Conservation (phyloP, 2,888 invertebrate species). For the Zhuqinia jingwanae region DNA sequence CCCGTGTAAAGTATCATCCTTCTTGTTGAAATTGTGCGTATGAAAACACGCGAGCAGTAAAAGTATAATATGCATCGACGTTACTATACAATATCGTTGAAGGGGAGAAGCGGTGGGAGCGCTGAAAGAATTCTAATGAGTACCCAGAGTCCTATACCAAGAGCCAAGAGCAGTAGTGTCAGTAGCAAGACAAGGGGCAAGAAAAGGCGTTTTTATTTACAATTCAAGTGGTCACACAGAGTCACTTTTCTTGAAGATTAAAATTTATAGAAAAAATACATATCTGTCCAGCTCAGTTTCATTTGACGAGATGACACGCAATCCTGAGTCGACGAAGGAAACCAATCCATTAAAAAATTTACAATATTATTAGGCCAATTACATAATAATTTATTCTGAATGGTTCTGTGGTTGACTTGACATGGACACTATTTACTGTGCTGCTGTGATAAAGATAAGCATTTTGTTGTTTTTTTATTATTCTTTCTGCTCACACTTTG, state of each 20-base stretch:
- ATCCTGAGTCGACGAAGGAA: background rate
- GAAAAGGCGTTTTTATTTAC: constrained; percentile 25
- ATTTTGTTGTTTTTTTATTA: too few relatives aligned
- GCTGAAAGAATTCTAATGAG: too few relatives aligned
- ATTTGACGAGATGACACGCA: constrained; percentile 22
- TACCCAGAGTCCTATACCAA: too few relatives aligned
- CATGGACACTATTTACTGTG: constrained; percentile 45
- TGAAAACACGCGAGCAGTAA: too few relatives aligned
- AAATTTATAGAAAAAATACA: constrained; percentile 5
- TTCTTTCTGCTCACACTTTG: constrained; percentile 14
- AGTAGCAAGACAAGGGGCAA: background rate
- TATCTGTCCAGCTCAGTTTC: background rate
- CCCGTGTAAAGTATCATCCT: too few relatives aligned
- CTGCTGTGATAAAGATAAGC: constrained; percentile 54
- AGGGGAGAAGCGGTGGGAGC: too few relatives aligned
- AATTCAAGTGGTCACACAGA: background rate
- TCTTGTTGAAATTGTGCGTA: too few relatives aligned
- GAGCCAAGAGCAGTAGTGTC: background rate
- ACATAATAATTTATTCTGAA: constrained; percentile 68
- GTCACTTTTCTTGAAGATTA: background rate
- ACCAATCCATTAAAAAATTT: constrained; percentile 23
- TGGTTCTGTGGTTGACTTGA: constrained; percentile 41
- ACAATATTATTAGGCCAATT: constrained; percentile 58
- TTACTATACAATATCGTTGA: too few relatives aligned
- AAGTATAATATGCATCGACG: too few relatives aligned